Evolutionary conservation across 92 coral and sea anemone genomes (phyloP), one percentile per base, ranked within the genome.

Genomic region (Phenganax stokvisi): DNA sequence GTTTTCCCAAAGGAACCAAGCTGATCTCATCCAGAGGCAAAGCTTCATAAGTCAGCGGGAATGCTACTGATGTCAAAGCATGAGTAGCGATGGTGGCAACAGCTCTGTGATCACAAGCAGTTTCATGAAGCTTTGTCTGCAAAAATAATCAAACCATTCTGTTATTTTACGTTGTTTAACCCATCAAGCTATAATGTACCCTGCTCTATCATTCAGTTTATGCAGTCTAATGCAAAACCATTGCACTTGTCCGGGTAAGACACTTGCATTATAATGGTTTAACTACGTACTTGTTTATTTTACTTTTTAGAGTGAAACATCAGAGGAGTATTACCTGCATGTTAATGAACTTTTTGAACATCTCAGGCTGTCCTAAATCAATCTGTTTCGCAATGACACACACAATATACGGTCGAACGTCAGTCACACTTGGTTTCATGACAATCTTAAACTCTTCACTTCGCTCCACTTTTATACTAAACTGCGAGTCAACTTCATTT

Each of bases 81-180:
- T 96, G 99, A 44, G 99, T 92, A 12, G 99, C 99, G 31, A 96
- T 92, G 28, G 99, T 96, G 57, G 99, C 99, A 9, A 58, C 71
- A n/a, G 92, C 88, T 68, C 99, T 77, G 37, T 92, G 90, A 76
- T 96, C 97, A 84, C 99, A 96, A 51, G 81, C 79, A 25, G 88
- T 83, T 80, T 96, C 99, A 80, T 96, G 99, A 9, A 96, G 88
- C 74, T 92, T 92, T 51, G 99, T 91, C 99, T 96, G 83, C 7
- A 60, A 27, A 63, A 75, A 74, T 1, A n/a, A 28, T 65, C 71
- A 51, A 13, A 44, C 28, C 25, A 76, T 20, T 20, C 25, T 20
- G 25, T 20, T 20, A 20, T 20, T 20, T 20, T 20, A 20, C 25
- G 0, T 20, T 20, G 25, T 20, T 20, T 20, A 20, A 20, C 25